Evolutionary conservation across 2,888 invertebrate genomes (phyloP).

Genomic region (Rhamnusium bicolor): DNA sequence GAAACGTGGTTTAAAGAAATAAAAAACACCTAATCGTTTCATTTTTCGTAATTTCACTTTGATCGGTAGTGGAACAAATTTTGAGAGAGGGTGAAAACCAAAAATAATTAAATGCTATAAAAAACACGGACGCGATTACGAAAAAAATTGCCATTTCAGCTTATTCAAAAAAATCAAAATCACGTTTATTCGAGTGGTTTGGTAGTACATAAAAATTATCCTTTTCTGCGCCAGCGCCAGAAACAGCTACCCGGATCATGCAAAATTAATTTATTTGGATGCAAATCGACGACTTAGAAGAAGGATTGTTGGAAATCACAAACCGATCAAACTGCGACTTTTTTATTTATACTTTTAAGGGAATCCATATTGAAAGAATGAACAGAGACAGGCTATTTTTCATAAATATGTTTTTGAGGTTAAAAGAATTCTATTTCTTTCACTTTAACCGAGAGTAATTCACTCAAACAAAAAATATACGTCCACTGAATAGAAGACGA

Average conservation of each 20-base stretch:
- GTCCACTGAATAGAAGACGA: neutral
- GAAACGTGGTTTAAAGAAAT: neutral
- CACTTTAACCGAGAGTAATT: neutral
- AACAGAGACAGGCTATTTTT: neutral
- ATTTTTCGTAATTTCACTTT: neutral
- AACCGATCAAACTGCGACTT: conserved; percentile 1
- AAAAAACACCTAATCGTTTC: conserved; percentile 4
- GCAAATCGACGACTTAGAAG: neutral
- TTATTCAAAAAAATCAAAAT: neutral
- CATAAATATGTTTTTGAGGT: neutral
- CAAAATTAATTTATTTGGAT: conserved; percentile 4
- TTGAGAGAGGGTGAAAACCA: neutral
- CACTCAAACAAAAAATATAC: neutral
- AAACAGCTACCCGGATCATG: neutral
- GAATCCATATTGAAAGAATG: conserved; percentile 23
- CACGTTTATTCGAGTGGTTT: conserved; percentile 1
- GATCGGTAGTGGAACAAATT: neutral
- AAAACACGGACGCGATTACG: neutral
- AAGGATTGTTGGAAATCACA: neutral
- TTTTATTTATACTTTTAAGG: conserved; percentile 3
- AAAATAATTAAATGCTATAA: neutral
- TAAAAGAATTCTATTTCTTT: neutral
- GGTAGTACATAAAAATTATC: conserved; percentile 1
- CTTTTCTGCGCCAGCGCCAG: conserved; percentile 6
- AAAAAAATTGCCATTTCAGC: neutral